Evolutionary conservation across 2,113 vertebrate species (phyloP), one percentile per base, ranked within the genome.

Genomic region (Perccottus glenii): DNA sequence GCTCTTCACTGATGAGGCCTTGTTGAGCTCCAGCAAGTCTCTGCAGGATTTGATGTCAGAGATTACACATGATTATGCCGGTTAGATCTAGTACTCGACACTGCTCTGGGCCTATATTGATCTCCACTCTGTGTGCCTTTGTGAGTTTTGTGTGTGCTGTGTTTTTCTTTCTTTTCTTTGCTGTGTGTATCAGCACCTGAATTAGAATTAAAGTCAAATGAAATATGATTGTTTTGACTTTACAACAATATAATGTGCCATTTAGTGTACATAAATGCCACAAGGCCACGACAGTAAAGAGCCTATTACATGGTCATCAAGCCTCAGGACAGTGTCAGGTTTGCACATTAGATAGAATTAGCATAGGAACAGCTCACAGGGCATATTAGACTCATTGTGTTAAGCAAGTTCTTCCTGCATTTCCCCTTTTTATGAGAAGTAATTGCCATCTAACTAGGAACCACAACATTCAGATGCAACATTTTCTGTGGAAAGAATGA

Each of bases 31-130:
- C 70, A 77, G 14, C 75, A 72, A 76, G 75, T 78, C 65, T 51
- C 74, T 70, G 75, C 73, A 80, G 81, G 85, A 86, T 86, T 85
- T 88, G 75, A 84, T 89, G 79, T 78, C 55, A 49, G 86, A 88
- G 87, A 89, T 89, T 88, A 87, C 85, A 82, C 61, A 81, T 88
- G 75, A 88, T 86, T 84, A 85, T 88, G 63, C 83, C 59, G 76
- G 83, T 86, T 90, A 74, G 61, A 86, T 71, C 59, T 50, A 80
- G 72, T 74, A 47, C 57, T 70, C 70, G 43, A 64, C 78, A 61
- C 68, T 45, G 74, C 70, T 79, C 57, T 72, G 57, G 66, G 77
- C 60, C 57, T 74, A 14, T 88, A 87, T 89, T 80, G 85, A 86
- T 87, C 72, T 65, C 38, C 35, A 4, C 19, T 68, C 33, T 33